Evolutionary conservation across 2,888 invertebrate species (phyloP), one percentile per base, ranked within the genome.

Genomic region (Dasypogon diadema): DNA sequence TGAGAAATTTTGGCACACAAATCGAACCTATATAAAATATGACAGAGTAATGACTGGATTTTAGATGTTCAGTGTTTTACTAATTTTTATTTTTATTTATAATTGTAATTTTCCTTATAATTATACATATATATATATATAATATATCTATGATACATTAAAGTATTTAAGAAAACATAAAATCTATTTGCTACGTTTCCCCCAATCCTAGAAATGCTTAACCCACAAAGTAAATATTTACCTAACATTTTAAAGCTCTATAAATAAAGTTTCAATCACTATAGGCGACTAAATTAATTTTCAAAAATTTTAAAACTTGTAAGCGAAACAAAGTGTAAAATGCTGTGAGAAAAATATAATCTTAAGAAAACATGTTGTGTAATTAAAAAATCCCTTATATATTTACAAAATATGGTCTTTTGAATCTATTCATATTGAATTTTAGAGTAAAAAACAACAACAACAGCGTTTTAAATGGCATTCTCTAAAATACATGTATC

Each of bases 401-500:
- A 60, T 60, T 60, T 60, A 60, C 60, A 60, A 18, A 37, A 30
- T 60, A 21, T 60, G 60, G 37, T 16, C 37, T 60, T 60, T 60
- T 60, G 34, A 60, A 60, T 18, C 58, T 60, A 60, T 60, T 60
- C 60, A 60, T 60, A 60, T 60, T 60, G 60, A 60, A 60, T 60
- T 60, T 60, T 60, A 60, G 21, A 60, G n/a, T 42, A 42, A 12
- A 30, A 42, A 42, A 3, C n/a, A 42, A 42, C 8, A 3, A 30
- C 30, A 30, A 30, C 30, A 30, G 30, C 30, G 8, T 5, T 30
- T 3, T 30, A 30, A n/a, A 30, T 30, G 30, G 30, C 30, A 5
- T 30, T 30, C 30, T 30, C 30, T 30, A 30, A 30, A 30, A 30
- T 30, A n/a, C 8, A 30, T 30, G 30, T 8, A 30, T 30, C 8